Base-by-base conservation (phyloP, 1,140 invertebrate species). In the Pseudomyrmex dendroicus region DNA sequence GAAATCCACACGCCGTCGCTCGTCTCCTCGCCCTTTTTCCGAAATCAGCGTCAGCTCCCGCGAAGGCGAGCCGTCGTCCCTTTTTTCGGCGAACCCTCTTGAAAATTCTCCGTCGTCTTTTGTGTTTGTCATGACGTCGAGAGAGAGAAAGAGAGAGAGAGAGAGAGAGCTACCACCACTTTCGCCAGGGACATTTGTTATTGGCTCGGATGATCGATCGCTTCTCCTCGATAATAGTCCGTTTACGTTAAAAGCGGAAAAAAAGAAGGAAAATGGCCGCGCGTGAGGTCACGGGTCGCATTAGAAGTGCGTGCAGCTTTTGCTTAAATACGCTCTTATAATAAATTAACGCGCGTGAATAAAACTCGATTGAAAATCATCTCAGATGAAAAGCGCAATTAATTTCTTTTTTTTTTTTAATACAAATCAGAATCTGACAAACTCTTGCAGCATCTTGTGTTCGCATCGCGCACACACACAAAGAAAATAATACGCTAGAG, bases 171-270 rank as follows among this genome's bases (percentile, higher is more conserved):
- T 63, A 80, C 84, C 80, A 52, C 70, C 63, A 80, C 84, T 83
- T 74, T 84, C 74, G 8, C 57, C 59, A 59, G 54, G 54, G 64
- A 72, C 73, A 52, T 80, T 86, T 73, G 84, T 83, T 86, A 89
- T 85, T 86, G 78, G 70, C 84, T 72, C 74, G 56, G 76, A 89
- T 89, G 88, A 89, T 89, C 73, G 88, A 89, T 89, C 82, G 78
- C 74, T 62, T 80, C 77, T 70, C 64, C 64, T 89, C 63, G 77
- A 88, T 88, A 88, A 88, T 88, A 85, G 86, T 46, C 61, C 67
- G 66, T 70, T 80, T 83, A 77, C 62, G 82, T 83, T 83, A 83
- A 84, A 70, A 84, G 67, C 78, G 50, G 82, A 61, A 35, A 35
- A 35, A 35, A 35, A 35, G 35, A 35, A 61, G 66, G 76, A 80